Evolutionary conservation across 2,888 invertebrate species (phyloP).

Genomic region (Serrognathus titanus): DNA sequence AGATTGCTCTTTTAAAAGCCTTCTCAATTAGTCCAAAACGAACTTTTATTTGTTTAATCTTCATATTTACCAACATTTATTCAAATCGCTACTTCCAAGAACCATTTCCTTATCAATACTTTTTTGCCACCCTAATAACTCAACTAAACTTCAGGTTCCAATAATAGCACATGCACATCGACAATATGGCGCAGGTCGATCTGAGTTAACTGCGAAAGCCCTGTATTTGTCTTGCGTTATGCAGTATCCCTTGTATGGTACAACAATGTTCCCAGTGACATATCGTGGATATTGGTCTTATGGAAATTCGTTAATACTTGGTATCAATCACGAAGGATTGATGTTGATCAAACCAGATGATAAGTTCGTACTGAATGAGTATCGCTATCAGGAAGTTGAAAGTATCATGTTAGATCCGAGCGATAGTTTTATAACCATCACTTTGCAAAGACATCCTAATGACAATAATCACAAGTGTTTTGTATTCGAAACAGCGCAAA

Average conservation of each 20-base stretch:
- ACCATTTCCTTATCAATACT: too few species aligned
- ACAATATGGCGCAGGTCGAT: slow-evolving; percentile 88
- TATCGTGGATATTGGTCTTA: slow-evolving; percentile 95
- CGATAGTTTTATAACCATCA: slow-evolving; percentile 88
- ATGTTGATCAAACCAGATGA: slow-evolving; percentile 89
- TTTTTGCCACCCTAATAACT: too few species aligned
- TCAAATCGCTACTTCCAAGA: too few species aligned
- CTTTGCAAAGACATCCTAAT: slow-evolving; percentile 68
- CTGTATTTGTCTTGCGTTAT: slow-evolving; percentile 92
- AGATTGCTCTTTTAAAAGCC: too few species aligned
- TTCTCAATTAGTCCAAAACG: too few species aligned
- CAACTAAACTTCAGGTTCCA: slow-evolving; percentile 55
- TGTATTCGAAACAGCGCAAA: slow-evolving; percentile 86
- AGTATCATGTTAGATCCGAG: slow-evolving; percentile 88
- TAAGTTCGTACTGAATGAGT: slow-evolving; percentile 87
- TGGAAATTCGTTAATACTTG: slow-evolving; percentile 70
- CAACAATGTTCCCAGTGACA: slow-evolving; percentile 65
- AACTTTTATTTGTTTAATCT: too few species aligned
- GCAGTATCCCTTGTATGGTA: slow-evolving; percentile 81
- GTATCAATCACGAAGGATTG: slow-evolving; percentile 87
- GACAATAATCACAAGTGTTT: slow-evolving; percentile 78
- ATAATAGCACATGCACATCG: slow-evolving; percentile 84
- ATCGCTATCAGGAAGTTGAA: slow-evolving; percentile 86
- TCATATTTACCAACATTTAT: too few species aligned
- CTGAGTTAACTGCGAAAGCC: slow-evolving; percentile 88